Percentiles rank a stretch among this genome's conserved stretches.
phyloP scores from a whole-genome alignment of 2,113 vertebrate species.

The Clinocottus analis region DNA sequence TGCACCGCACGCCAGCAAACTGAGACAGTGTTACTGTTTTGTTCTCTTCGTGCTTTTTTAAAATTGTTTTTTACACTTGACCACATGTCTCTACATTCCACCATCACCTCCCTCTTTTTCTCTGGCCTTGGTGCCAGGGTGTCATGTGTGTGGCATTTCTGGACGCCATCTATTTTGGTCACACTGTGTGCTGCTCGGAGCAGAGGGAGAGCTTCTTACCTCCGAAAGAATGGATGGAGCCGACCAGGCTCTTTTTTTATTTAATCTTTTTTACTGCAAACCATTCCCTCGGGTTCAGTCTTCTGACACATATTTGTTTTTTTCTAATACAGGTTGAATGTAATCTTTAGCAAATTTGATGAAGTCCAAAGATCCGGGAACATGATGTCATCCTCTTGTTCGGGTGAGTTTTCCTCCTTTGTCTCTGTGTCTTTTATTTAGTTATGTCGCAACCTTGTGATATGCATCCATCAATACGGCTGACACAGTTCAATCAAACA shows the following conservation, averaged over 20 bases:
- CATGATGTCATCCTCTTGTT: conserved; percentile 91
- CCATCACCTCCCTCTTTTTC: not conserved
- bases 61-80: not conserved
- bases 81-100: conserved; percentile 19
- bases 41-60: not conserved
- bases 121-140: conserved; percentile 19
- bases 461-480: not conserved
- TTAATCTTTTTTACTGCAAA: not conserved
- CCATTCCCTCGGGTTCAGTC: not conserved
- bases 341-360: conserved; percentile 98
- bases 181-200: not conserved
- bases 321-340: conserved; percentile 90
- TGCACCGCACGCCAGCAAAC: not conserved
- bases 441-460: not conserved
- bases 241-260: not conserved
- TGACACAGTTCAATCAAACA: not conserved
- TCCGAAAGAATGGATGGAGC: conserved; percentile 14
- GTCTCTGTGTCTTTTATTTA: not conserved
- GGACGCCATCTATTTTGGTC: conserved; percentile 46
- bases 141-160: conserved; percentile 32
- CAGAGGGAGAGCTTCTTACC: conserved; percentile 32
- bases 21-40: not conserved
- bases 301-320: not conserved
- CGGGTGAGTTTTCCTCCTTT: conserved; percentile 84
- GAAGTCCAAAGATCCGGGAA: conserved; percentile 98